Conservation (phyloP, 2,888 invertebrate genomes). For the Plusia festucae region DNA sequence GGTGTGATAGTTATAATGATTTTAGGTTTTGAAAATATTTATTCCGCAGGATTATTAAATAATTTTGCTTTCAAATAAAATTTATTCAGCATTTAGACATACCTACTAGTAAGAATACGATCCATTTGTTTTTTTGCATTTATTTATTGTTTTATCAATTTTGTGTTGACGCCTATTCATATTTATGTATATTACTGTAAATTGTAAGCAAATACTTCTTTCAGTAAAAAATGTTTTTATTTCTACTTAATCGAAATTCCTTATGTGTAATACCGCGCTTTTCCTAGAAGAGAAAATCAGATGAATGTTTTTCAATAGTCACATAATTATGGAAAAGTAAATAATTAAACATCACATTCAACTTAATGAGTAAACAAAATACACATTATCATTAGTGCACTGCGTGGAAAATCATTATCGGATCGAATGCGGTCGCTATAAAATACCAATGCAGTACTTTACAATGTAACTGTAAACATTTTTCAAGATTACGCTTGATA, state of each 20-base stretch:
- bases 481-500: slow-evolving; percentile 21
- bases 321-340: slow-evolving; percentile 20
- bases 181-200: too few species aligned
- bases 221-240: too few species aligned
- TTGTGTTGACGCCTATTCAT: too few species aligned
- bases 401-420: slow-evolving; percentile 36
- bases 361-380: slow-evolving; percentile 40
- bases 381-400: slow-evolving; percentile 26
- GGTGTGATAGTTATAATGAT: not conserved
- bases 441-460: slow-evolving; percentile 13
- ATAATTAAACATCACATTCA: slow-evolving; percentile 28
- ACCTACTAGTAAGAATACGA: not conserved
- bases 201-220: too few species aligned
- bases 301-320: slow-evolving; percentile 8
- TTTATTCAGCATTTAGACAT: not conserved
- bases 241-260: too few species aligned
- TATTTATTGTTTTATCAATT: too few species aligned
- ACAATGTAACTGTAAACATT: slow-evolving; percentile 9
- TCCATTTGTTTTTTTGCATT: too few species aligned
- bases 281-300: too few species aligned
- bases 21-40: not conserved
- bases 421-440: slow-evolving; percentile 28
- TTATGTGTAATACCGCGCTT: too few species aligned
- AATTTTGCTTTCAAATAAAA: not conserved
- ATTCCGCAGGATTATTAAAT: not conserved